A percentile compares a stretch with the other conserved stretches of the same genome.
phyloP scores from a whole-genome alignment of 1,140 invertebrate species.

The Vanessa tameamea region DNA sequence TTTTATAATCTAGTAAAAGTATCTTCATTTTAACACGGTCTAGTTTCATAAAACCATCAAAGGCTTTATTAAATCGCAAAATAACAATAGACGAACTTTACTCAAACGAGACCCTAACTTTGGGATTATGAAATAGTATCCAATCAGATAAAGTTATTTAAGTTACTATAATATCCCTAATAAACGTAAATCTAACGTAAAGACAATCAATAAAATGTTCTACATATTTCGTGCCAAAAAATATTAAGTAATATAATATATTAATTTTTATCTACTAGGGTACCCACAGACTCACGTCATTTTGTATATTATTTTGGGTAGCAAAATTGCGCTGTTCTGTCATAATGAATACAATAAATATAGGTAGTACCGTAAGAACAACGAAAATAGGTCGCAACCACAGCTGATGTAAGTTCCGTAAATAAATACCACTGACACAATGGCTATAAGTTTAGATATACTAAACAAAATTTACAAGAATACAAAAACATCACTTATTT shows the following conservation, averaged over 20 bases:
- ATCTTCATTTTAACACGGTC: too few relatives aligned
- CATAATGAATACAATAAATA: slow-evolving; percentile 17
- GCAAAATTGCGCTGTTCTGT: background rate
- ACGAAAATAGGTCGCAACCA: slow-evolving; percentile 23
- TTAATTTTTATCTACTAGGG: too few relatives aligned
- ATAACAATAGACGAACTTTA: too few relatives aligned
- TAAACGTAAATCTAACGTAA: background rate
- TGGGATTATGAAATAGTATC: background rate
- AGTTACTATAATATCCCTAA: background rate
- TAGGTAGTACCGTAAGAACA: background rate
- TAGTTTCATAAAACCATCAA: too few relatives aligned
- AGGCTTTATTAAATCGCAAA: too few relatives aligned
- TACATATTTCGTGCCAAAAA: background rate
- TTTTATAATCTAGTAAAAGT: too few relatives aligned
- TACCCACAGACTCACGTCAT: background rate
- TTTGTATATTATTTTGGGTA: slow-evolving; percentile 1
- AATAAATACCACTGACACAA: slow-evolving; percentile 10
- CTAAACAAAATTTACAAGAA: background rate
- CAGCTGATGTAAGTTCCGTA: slow-evolving; percentile 24
- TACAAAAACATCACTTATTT: background rate
- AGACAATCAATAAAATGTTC: background rate
- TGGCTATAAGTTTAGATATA: background rate
- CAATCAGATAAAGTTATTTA: background rate
- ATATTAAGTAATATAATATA: too few relatives aligned
- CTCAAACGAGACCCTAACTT: background rate